These are phyloP conservation scores for Drosophila tripunctata DNA, from an alignment of 2,888 invertebrate species.

Conservation along the genomic window DNA sequence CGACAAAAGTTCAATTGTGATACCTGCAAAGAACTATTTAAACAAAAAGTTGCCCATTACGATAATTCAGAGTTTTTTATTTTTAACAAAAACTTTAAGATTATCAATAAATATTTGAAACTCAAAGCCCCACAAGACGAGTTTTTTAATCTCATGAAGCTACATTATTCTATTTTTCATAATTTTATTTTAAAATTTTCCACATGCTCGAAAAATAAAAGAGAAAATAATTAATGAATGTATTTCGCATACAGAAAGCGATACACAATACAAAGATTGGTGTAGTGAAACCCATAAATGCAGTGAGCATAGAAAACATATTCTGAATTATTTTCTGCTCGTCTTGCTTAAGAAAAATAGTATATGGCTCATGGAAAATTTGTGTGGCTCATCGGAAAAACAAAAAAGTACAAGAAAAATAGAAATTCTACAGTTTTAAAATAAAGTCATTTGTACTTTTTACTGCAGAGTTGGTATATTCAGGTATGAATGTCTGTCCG, in stretches of 20 bases:
- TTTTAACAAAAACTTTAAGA: too few species aligned
- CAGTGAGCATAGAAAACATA: neutral
- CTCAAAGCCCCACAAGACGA: constrained; percentile 2
- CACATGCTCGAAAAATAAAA: neutral
- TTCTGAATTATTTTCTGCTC: neutral
- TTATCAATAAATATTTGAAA: constrained; percentile 13
- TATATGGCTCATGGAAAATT: constrained; percentile 3
- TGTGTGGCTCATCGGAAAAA: neutral
- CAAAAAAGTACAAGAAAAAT: neutral
- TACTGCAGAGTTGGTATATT: neutral
- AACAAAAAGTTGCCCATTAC: neutral
- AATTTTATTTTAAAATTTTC: neutral
- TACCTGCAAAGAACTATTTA: neutral
- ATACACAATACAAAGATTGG: neutral
- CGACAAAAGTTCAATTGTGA: constrained; percentile 11
- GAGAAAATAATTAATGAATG: neutral
- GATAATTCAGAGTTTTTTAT: constrained; percentile 5
- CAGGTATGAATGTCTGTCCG: neutral
- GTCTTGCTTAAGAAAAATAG: neutral
- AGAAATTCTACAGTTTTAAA: neutral
- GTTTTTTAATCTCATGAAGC: neutral
- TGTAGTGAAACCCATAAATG: neutral
- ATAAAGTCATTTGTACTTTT: neutral
- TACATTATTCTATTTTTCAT: neutral
- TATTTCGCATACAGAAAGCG: neutral